Evolutionary conservation across 2,888 invertebrate species (phyloP), one percentile per base, ranked within the genome.

Genomic region (Lithophane semibrunnea): DNA sequence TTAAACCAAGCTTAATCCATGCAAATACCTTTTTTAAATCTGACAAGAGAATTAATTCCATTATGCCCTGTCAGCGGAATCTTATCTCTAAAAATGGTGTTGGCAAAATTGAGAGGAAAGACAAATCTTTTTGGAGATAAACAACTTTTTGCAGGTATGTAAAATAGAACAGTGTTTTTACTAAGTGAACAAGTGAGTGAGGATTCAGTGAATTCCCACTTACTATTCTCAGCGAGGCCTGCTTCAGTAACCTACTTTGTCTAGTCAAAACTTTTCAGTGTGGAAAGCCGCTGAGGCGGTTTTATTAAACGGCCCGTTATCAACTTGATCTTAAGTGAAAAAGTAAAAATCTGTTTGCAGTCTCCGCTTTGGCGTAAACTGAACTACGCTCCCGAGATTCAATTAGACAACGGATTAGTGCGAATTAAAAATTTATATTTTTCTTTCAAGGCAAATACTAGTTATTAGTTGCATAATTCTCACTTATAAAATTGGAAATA

Each of bases 211-310:
- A 79, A 65, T 73, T 86, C 84, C 84, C 86, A 87, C 88, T 93
- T 91, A 90, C 83, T 88, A 92, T 93, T 92, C 91, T 70, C 75
- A 24, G n/a, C 49, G 52, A 78, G 88, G 78, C 85, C 85, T 88
- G 85, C 89, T 88, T 86, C 85, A 79, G 80, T 84, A 90, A 89
- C 89, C 90, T 88, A 92, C 90, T 93, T 92, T 88, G 83, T 90
- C 90, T 91, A 89, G 89, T 90, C 84, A 84, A 92, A 94, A 93
- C 89, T 93, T 93, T 89, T 84, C 75, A 75, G 86, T 87, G 87
- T 84, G 85, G 87, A 88, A 81, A 83, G 86, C 85, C 63, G 83
- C 85, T 79, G 86, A 82, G 84, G 88, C 84, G 85, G 90, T 90
- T 92, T 92, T 92, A 92, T 92, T 92, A 92, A 92, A 90, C 88